phyloP scores from a whole-genome alignment of 1,140 invertebrate species.

The Macrobrachium rosenbergii region DNA sequence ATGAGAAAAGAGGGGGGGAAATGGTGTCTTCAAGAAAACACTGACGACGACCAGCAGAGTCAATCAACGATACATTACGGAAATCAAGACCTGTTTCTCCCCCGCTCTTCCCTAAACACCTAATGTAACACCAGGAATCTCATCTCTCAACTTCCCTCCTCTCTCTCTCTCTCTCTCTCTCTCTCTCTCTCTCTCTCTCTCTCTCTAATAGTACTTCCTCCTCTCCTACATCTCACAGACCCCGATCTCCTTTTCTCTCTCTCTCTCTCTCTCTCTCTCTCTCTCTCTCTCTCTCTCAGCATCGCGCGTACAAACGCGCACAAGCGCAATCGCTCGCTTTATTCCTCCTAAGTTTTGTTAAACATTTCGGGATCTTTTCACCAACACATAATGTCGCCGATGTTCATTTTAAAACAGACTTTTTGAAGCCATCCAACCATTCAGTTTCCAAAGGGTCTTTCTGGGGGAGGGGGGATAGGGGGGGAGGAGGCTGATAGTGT shows the following conservation, averaged over 20 bases:
- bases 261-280: slow-evolving; percentile 15
- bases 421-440: slow-evolving; percentile 58
- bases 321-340: background rate
- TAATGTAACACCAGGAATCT: slow-evolving; percentile 61
- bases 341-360: slow-evolving; percentile 61
- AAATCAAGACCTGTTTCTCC: too few relatives aligned
- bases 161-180: slow-evolving; percentile 4
- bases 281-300: background rate
- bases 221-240: background rate
- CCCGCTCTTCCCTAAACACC: too few relatives aligned
- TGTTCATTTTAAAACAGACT: slow-evolving; percentile 60
- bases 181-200: background rate
- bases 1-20: too few relatives aligned
- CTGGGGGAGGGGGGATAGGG: background rate
- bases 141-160: slow-evolving; percentile 64
- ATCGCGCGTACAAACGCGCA: background rate
- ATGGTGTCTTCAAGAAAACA: too few relatives aligned
- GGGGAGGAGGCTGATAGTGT: slow-evolving; percentile 25
- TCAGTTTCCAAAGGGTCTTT: background rate
- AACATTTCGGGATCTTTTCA: slow-evolving; percentile 53
- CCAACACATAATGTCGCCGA: slow-evolving; percentile 54
- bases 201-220: too few relatives aligned
- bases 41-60: too few relatives aligned
- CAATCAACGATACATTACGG: too few relatives aligned
- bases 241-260: background rate